These are phyloP conservation scores for Anableps anableps DNA, from an alignment of 2,797 vertebrate species.

Conservation along the genomic window DNA sequence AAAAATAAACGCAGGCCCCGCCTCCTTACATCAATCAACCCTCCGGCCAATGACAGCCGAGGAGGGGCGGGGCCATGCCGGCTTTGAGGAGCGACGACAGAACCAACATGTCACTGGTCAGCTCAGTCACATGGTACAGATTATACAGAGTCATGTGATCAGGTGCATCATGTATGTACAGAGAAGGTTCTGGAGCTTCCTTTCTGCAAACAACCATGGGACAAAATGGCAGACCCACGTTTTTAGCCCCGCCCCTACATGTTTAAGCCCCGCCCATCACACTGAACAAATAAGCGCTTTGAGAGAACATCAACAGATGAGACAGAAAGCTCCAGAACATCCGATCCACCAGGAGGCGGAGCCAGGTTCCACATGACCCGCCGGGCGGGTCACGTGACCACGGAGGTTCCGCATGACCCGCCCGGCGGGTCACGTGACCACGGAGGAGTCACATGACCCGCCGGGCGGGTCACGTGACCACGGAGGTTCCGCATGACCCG, in stretches of 20 bases:
- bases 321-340: background rate
- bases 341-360: background rate
- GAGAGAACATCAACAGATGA: background rate
- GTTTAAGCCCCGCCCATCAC: background rate
- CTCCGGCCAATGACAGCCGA: constrained; percentile 61
- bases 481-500: no score
- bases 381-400: background rate
- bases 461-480: no score
- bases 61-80: constrained; percentile 72
- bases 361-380: background rate
- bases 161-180: constrained; percentile 50
- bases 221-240: background rate
- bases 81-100: constrained; percentile 59
- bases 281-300: background rate
- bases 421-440: no score
- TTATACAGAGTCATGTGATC: constrained; percentile 35
- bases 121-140: constrained; percentile 51
- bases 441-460: no score
- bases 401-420: no score
- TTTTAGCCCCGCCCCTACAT: background rate
- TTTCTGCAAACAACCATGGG: constrained; percentile 49
- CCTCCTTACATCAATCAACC: constrained; percentile 81
- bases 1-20: constrained; percentile 79
- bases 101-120: constrained; percentile 29
- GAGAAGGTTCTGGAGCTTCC: constrained; percentile 31